Evolutionary conservation across 2,113 vertebrate genomes (phyloP).

Genomic region (Odobenus rosmarus): DNA sequence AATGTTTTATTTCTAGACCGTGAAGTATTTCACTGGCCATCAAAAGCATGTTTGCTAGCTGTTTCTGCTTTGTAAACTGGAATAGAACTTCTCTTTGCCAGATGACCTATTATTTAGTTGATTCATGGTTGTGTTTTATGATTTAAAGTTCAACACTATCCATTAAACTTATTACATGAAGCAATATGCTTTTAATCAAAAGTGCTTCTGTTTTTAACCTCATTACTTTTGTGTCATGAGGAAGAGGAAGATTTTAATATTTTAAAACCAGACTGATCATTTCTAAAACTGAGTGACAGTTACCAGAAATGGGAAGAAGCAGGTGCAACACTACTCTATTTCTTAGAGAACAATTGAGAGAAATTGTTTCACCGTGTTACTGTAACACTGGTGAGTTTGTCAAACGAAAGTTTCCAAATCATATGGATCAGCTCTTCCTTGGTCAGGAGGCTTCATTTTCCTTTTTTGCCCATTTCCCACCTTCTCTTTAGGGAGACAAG

Average conservation of each 20-base stretch:
- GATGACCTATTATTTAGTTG: conserved; percentile 83
- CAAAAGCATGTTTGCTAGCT: conserved; percentile 69
- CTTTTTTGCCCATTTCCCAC: not conserved
- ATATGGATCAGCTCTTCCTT: not conserved
- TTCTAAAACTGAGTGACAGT: not conserved
- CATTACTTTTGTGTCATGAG: conserved; percentile 70
- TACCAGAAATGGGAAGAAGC: not conserved
- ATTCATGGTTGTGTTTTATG: conserved; percentile 85
- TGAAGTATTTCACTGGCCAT: conserved; percentile 68
- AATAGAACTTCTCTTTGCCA: conserved; percentile 63
- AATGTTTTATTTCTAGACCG: conserved; percentile 78
- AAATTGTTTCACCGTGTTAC: not conserved
- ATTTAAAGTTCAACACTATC: conserved; percentile 92
- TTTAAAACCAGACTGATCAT: not conserved
- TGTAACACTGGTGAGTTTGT: not conserved
- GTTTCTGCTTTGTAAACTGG: conserved; percentile 67
- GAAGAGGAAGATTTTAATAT: conserved; percentile 46
- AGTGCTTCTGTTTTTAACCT: conserved; percentile 59
- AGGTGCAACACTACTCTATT: not conserved
- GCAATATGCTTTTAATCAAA: conserved; percentile 84
- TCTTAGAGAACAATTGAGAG: not conserved
- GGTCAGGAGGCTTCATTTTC: not conserved
- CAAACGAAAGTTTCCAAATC: not conserved
- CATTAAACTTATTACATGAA: conserved; percentile 89
- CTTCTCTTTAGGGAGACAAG: not conserved